Base-by-base conservation (phyloP, 2,797 vertebrate species). In the Hylomyscus alleni region DNA sequence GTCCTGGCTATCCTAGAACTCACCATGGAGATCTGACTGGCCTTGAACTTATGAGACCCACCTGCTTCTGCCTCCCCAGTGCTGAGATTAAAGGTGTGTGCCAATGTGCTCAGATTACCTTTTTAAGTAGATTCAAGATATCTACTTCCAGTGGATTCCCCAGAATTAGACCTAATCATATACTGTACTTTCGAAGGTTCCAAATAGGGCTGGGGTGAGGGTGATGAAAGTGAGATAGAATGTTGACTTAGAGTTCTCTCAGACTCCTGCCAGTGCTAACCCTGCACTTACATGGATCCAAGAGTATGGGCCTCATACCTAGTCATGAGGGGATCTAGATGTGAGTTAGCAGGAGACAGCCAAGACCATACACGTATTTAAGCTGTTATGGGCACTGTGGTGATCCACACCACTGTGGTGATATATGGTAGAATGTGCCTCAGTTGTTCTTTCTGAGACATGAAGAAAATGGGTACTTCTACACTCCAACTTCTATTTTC, bases 401-500 rank as follows among this genome's bases (percentile, higher is more conserved):
- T 78, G 37, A 47, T n/a, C 26, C 90, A n/a, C n/a, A n/a, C n/a
- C n/a, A n/a, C n/a, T n/a, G n/a, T n/a, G n/a, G n/a, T n/a, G n/a
- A n/a, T n/a, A 82, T 56, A 67, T 22, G 15, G 15, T 0, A 62
- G 60, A 85, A 84, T 62, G 54, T 11, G 26, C 26, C 56, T 85
- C 83, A 52, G 58, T 44, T 78, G 20, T 78, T 69, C 34, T 67
- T 81, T 31, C 58, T 24, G 20, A 90, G 15, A 81, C 69, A 19
- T 56, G 24, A 95, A 69, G 34, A 87, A 54, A 73, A 89, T 80
- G 60, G 34, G 56, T 75, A 76, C 29, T 83, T 92, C 82, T 86
- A 92, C 31, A 60, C n/a, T 90, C 40, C 82, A 58, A 73, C 89
- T 92, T 82, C n/a, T 78, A 85, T 73, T 93, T 90, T 73, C 60